Evolutionary conservation across 2,113 vertebrate species (phyloP).

Genomic region (Eonycteris spelaea): DNA sequence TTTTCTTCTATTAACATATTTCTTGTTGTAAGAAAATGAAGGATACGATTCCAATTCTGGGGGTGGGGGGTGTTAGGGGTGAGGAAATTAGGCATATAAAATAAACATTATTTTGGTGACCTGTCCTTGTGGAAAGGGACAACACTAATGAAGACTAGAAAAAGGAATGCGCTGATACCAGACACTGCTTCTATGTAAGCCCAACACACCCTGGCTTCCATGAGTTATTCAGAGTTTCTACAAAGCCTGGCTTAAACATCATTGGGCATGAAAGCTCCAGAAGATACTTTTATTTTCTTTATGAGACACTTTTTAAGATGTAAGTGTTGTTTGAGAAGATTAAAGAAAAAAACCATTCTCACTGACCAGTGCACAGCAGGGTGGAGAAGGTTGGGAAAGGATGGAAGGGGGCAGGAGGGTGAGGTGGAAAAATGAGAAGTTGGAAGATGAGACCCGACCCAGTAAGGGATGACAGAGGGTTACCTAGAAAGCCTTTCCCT

Average conservation of each 20-base stretch:
- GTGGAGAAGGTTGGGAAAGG: background rate
- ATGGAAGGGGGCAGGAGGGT: background rate
- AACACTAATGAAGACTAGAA: background rate
- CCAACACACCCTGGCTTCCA: background rate
- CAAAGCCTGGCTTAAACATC: background rate
- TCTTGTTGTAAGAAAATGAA: constrained; percentile 16
- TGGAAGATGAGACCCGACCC: background rate
- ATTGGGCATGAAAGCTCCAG: background rate
- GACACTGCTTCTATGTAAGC: background rate
- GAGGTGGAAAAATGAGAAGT: background rate
- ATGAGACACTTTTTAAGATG: background rate
- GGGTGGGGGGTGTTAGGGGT: background rate
- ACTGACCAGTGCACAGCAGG: too few species aligned
- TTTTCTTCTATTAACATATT: background rate
- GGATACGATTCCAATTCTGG: background rate
- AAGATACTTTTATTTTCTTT: background rate
- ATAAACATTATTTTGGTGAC: background rate
- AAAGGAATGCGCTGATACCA: background rate
- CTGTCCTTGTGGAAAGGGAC: background rate
- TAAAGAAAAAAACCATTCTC: background rate
- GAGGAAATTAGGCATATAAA: background rate
- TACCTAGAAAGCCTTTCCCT: background rate
- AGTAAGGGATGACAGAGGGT: background rate
- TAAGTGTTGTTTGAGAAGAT: background rate
- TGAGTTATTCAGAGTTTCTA: background rate